Percentiles rank a stretch among this genome's conserved stretches.
These are phyloP conservation scores for Pontoporia blainvillei DNA, from an alignment of 2,113 vertebrate genomes.

Conservation along the genomic window DNA sequence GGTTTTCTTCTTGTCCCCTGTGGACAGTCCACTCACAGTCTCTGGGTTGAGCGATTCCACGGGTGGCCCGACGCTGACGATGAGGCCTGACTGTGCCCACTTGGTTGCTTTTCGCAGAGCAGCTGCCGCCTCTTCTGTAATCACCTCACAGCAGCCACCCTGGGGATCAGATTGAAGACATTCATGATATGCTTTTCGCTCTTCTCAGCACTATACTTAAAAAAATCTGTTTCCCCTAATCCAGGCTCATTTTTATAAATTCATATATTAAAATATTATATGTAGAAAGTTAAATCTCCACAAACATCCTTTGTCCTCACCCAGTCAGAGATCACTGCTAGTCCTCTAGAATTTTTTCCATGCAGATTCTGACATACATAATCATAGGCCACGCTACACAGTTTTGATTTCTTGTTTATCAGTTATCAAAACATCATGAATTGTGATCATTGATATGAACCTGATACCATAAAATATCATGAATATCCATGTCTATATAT, in stretches of 20 bases:
- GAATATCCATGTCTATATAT: neutral
- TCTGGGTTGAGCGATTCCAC: slow-evolving; percentile 89
- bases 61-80: slow-evolving; percentile 95
- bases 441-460: neutral
- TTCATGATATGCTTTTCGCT: rapidly evolving
- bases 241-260: neutral
- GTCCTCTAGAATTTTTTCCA: neutral
- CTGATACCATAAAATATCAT: neutral
- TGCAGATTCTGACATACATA: neutral
- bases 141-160: slow-evolving; percentile 96
- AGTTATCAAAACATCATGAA: neutral
- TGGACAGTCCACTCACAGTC: slow-evolving; percentile 87
- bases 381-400: neutral
- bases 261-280: neutral
- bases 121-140: slow-evolving; percentile 94
- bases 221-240: neutral
- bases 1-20: slow-evolving; percentile 96
- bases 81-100: slow-evolving; percentile 98
- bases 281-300: neutral
- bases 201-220: neutral
- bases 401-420: neutral
- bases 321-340: neutral
- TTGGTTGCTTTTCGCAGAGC: slow-evolving; percentile 96
- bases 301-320: neutral
- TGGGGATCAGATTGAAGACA: slow-evolving; percentile 70